Conservation (phyloP, 2,888 invertebrate species). For the Melipona bicolor region DNA sequence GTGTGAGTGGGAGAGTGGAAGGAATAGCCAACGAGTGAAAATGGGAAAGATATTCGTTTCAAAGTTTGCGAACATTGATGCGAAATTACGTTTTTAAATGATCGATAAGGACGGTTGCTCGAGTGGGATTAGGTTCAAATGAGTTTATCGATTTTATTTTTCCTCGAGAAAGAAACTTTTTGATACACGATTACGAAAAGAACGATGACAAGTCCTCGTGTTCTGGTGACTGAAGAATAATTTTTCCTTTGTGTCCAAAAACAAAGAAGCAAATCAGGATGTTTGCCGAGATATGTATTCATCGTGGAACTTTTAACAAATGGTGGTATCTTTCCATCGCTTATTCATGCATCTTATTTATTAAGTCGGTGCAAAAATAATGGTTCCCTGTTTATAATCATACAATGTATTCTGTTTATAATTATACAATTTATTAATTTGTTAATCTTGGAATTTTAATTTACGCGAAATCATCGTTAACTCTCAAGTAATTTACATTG, state of each 20-base stretch:
- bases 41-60: constrained; percentile 67
- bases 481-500: too few relatives aligned
- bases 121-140: constrained; percentile 9
- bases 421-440: background rate
- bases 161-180: constrained; percentile 1
- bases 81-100: constrained; percentile 69
- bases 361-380: background rate
- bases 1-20: constrained; percentile 6
- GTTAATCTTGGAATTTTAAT: too few relatives aligned
- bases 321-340: background rate
- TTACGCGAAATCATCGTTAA: too few relatives aligned
- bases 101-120: constrained; percentile 50
- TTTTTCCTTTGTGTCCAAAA: background rate
- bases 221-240: background rate
- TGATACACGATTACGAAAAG: background rate
- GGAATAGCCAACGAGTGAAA: constrained; percentile 24
- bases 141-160: constrained; percentile 35
- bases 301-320: background rate
- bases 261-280: background rate
- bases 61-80: constrained; percentile 76
- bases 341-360: background rate
- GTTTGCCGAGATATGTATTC: background rate
- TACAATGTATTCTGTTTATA: too few relatives aligned
- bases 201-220: background rate
- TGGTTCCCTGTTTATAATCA: background rate